Base-by-base conservation (phyloP, 2,888 invertebrate genomes). In the Heliconius erato region DNA sequence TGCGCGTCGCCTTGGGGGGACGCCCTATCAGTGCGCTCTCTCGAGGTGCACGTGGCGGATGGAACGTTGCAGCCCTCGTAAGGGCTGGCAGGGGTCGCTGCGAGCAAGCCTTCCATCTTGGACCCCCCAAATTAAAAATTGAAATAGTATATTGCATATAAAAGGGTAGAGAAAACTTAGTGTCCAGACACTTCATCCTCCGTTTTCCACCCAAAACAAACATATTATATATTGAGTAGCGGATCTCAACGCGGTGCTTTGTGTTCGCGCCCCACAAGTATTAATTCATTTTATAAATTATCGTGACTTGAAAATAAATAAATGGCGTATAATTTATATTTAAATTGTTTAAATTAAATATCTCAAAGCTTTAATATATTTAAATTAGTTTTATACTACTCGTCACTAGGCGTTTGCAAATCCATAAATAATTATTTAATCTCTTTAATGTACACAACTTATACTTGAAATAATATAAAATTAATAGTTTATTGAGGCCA, bases 371-470 rank as follows among this genome's bases (percentile, higher is more conserved):
- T 59, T 74, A 79, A 72, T 79, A 72, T 74, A 81, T 83, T 83
- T 79, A 82, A 83, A 83, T 82, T 16, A 72, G 83, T 32, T 79
- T 79, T 81, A 79, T 77, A 71, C 63, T 81, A 77, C 77, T 81
- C 69, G 28, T 81, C 28, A 69, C 77, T 40, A 59, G 63, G 59
- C 44, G 69, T 77, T 71, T 63, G 40, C n/a, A 71, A 63, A 69
- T 69, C 69, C 40, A 54, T 81, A 71, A 71, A 77, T 81, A 71
- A 77, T 77, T 77, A 19, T 28, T 28, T 65, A 59, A n/a, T 12
- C 76, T 74, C 68, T 69, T 40, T 54, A 19, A 19, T 19, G 19
- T 54, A 19, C 19, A 54, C 19, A 54, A 54, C 19, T 54, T 54
- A 54, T 11, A 40, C 40, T 40, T 40, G 40, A 40, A 40, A 40